Base-by-base conservation (phyloP, 1,140 invertebrate genomes). In the Aricia agestis region DNA sequence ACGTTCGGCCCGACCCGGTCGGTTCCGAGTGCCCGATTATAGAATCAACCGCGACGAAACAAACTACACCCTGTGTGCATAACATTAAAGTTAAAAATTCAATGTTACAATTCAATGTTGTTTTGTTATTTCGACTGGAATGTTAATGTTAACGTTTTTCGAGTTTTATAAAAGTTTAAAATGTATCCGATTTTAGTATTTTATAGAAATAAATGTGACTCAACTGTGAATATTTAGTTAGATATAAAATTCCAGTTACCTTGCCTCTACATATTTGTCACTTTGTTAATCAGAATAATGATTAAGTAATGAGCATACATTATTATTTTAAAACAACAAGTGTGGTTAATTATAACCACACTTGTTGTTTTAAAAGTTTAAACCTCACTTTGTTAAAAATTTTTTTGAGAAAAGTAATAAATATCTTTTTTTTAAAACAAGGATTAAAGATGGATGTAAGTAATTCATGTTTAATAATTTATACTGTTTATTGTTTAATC, bases 1-100 rank as follows among this genome's bases (percentile, higher is more conserved):
- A 72, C 74, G 79, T 79, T 79, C 72, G 68, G 76, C 72, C 72
- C 71, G 75, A 78, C 78, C 74, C 71, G 75, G 74, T 76, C 76
- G 74, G 75, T 77, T 77, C 70, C 70, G 69, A 76, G 76, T 69
- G 71, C 67, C 70, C 75, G 74, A 70, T 76, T 77, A 72, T 63
- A 67, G 69, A 31, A 18, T 19, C n/a, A 7, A 17, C 19, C 15
- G 41, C 18, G 25, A 19, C 19, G 71, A 68, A 58, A 18, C 58
- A 69, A 52, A 76, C 18, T 72, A 59, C 17, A 72, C 73, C 66
- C 66, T 82, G 76, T 69, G 4, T 0, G 0, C 25, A 17, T 42
- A 11, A 0, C 0, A 0, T 19, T 79, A 79, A 61, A 42, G 72
- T 4, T 52, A 4, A 19, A 19, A 63, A 63, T 19, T 1, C 45